Conservation (phyloP, 1,140 invertebrate genomes). For the Paralvinella palmiformis region DNA sequence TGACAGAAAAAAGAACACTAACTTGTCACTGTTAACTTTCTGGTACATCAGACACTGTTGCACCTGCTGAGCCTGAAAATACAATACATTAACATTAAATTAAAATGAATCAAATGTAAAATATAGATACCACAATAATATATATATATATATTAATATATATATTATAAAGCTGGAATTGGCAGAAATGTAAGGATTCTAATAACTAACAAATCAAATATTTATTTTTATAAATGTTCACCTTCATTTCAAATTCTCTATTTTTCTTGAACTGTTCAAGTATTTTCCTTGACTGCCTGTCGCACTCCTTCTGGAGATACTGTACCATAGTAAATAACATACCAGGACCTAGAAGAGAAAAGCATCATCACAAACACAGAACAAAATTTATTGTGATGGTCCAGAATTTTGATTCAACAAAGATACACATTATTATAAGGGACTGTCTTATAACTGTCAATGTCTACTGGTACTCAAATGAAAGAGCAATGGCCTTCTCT, state of each 20-base stretch:
- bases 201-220: no score
- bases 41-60: constrained; percentile 36
- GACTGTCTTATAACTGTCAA: no score
- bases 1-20: no score
- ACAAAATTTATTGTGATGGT: not conserved
- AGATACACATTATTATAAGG: no score
- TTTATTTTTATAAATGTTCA: constrained; percentile 54
- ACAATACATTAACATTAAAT: constrained; percentile 13
- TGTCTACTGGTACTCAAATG: no score
- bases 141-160: constrained; percentile 1
- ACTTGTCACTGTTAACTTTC: constrained; percentile 44
- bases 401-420: no score
- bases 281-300: constrained; percentile 63
- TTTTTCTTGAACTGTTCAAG: constrained; percentile 71
- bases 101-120: constrained; percentile 3
- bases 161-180: no score
- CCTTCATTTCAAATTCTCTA: constrained; percentile 63
- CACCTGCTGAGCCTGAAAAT: constrained; percentile 35
- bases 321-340: constrained; percentile 64
- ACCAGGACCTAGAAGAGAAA: constrained; percentile 58
- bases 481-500: no score
- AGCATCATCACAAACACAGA: not conserved
- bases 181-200: no score
- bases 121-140: not conserved
- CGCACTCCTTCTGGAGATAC: constrained; percentile 80